These are phyloP conservation scores for Rhagophthalmus giganteus DNA, from an alignment of 2,888 invertebrate species.

Conservation along the genomic window DNA sequence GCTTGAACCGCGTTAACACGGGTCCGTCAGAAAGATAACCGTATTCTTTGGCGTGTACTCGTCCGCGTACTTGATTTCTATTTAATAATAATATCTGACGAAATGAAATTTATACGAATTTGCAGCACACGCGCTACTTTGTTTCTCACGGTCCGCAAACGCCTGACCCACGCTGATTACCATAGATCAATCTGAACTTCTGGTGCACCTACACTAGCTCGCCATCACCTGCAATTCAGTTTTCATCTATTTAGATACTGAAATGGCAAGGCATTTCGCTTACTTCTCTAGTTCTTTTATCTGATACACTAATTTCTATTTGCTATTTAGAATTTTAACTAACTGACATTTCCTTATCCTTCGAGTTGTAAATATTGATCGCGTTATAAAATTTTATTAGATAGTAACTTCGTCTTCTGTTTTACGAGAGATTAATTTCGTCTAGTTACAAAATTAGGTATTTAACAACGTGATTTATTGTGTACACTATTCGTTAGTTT, in stretches of 20 bases:
- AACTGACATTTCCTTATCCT: not conserved
- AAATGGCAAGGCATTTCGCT: constrained; percentile 19
- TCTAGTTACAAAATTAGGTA: no score
- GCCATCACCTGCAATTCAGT: constrained; percentile 16
- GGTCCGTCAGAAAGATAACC: not conserved
- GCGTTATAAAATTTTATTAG: no score
- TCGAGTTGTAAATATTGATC: no score
- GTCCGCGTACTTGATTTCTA: constrained; percentile 2
- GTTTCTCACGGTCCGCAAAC: constrained; percentile 41
- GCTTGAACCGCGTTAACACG: not conserved
- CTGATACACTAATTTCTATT: constrained; percentile 21
- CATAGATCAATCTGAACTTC: constrained; percentile 41
- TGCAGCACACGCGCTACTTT: constrained; percentile 29
- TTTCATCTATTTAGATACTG: constrained; percentile 11
- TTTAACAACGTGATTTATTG: no score
- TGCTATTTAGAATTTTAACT: constrained; percentile 4
- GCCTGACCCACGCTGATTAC: constrained; percentile 41
- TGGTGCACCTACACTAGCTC: constrained; percentile 34
- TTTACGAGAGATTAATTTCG: no score
- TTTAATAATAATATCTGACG: constrained; percentile 3
- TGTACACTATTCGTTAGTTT: constrained; percentile 23
- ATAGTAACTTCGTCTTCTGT: no score
- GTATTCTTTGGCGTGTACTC: not conserved
- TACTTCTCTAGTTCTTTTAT: constrained; percentile 20
- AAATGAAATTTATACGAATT: constrained; percentile 12